Percentiles rank a stretch among this genome's conserved stretches.
Evolutionary conservation across 2,888 invertebrate genomes (phyloP).

Genomic region (Aspidiotus destructor): DNA sequence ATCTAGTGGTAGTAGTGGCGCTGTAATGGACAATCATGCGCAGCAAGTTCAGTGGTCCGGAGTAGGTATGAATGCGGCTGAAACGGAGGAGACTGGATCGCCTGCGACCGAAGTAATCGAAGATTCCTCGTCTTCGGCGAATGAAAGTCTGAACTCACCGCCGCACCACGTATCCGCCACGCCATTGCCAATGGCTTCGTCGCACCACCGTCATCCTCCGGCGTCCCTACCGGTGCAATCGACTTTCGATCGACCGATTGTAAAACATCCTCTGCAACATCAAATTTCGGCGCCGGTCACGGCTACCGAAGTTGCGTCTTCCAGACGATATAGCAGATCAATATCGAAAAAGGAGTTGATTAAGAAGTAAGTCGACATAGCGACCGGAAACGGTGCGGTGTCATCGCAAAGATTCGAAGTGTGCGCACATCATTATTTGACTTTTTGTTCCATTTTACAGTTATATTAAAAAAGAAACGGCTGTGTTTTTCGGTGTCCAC

Average conservation of each 20-base stretch:
- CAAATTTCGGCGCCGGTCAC: constrained; percentile 40
- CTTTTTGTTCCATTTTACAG: constrained; percentile 40
- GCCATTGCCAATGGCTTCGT: neutral
- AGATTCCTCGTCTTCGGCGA: constrained; percentile 20
- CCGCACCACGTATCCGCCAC: neutral
- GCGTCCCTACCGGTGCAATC: constrained; percentile 30
- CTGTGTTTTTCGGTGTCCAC: constrained; percentile 75
- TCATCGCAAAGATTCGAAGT: neutral
- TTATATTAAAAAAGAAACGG: constrained; percentile 68
- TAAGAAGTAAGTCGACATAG: constrained; percentile 44
- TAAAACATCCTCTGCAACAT: constrained; percentile 38
- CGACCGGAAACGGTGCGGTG: too few relatives aligned
- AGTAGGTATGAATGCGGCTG: constrained; percentile 16
- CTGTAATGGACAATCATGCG: constrained; percentile 18
- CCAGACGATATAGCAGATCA: constrained; percentile 39
- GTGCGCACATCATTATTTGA: constrained; percentile 37
- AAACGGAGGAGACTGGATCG: constrained; percentile 23
- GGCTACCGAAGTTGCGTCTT: constrained; percentile 35
- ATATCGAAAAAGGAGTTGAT: constrained; percentile 45
- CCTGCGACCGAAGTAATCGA: constrained; percentile 22
- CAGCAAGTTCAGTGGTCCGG: constrained; percentile 23
- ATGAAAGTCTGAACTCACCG: constrained; percentile 19
- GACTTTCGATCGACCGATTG: constrained; percentile 12
- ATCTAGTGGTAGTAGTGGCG: constrained; percentile 14
- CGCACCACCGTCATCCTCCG: constrained; percentile 24